Base-by-base conservation (phyloP, 2,113 vertebrate species). In the Odobenus rosmarus region DNA sequence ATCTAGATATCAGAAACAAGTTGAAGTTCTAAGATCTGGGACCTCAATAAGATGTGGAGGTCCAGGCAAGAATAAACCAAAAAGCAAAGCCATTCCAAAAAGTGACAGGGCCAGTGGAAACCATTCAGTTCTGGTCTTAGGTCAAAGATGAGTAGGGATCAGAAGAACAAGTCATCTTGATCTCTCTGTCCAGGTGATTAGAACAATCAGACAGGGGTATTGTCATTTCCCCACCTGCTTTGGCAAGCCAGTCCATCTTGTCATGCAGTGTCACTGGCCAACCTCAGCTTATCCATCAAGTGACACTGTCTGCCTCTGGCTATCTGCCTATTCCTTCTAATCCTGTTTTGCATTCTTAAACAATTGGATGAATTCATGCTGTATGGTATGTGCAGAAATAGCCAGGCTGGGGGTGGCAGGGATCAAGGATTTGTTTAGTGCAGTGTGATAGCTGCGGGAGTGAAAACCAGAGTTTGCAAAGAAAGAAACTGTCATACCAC, bases 381-480 rank as follows among this genome's bases (percentile, higher is more conserved):
- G 57, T 84, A 26, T 46, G 69, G 28, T 72, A 8, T 85, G 59
- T 89, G 61, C 90, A 53, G 86, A 72, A 88, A 76, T 42, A 93
- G n/a, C 51, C 77, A 93, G 72, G 46, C 26, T 89, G 74, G 49
- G 36, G 64, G 79, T 72, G 36, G 61, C n/a, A 82, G 18, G 36
- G 59, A 64, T 67, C 19, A 31, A 86, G 49, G 57, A 77, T 96
- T 95, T 93, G 55, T 96, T 97, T 90, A 61, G 77, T 87, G 64
- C 62, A 80, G 16, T 57, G 23, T 74, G 42, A 76, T 71, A 53
- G 18, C 57, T 93, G 24, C 1, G 13, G 67, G 57, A 93, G 31
- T 95, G 90, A 87, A 94, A 96, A 80, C 11, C 36, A 51, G 21
- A 81, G 55, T 89, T 95, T 86, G 77, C 33, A 82, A 94, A 96